Evolutionary conservation across 2,113 vertebrate genomes (phyloP).

Genomic region (Calyptommatus sinebrachiatus): DNA sequence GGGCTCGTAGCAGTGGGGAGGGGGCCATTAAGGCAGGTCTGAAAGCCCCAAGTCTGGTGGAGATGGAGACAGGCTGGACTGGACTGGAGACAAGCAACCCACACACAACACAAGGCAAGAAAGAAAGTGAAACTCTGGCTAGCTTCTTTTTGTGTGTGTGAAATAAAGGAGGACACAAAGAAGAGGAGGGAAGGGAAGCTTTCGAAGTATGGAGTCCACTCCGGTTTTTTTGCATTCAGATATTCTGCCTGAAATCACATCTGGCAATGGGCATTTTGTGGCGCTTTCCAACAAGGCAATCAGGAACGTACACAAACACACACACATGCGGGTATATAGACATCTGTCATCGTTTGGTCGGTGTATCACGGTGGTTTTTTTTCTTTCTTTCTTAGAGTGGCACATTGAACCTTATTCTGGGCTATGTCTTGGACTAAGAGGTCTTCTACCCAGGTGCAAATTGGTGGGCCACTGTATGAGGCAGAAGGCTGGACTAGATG

Average conservation of each 20-base stretch:
- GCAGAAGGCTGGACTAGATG: too few species aligned
- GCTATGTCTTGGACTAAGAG: too few species aligned
- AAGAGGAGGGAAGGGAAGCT: background rate
- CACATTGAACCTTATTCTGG: too few species aligned
- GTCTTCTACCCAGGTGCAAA: too few species aligned
- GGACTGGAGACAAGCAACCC: too few species aligned
- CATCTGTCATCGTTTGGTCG: background rate
- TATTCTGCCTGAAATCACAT: background rate
- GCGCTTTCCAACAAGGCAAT: background rate
- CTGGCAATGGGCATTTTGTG: background rate
- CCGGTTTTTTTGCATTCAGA: background rate
- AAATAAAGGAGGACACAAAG: background rate
- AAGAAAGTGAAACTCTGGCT: too few species aligned
- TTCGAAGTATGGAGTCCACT: background rate
- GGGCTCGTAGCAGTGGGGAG: background rate
- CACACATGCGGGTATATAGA: background rate
- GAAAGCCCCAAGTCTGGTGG: background rate
- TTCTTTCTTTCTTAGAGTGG: background rate
- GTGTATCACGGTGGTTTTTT: too few species aligned
- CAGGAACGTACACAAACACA: background rate
- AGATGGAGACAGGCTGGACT: background rate
- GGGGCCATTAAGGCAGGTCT: conserved; percentile 30
- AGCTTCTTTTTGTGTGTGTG: background rate
- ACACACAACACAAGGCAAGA: too few species aligned
- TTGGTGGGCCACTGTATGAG: too few species aligned